Evolutionary conservation across 23 tunicate species (phyloP).

Genomic region (Botrylloides violaceus): DNA sequence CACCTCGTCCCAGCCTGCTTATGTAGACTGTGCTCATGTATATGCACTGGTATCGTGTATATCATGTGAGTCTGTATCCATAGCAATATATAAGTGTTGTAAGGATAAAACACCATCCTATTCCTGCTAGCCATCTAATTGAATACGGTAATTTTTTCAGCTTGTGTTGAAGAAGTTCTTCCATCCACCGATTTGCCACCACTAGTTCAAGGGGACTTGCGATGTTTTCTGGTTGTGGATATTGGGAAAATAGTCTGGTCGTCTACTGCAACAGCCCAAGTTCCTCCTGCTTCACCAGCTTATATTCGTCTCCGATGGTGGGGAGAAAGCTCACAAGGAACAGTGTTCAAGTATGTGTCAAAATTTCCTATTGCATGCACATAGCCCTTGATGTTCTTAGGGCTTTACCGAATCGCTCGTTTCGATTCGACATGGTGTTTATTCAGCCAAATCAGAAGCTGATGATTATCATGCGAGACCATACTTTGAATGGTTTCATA

Average conservation of each 20-base stretch:
- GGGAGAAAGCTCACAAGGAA: slow-evolving; percentile 95
- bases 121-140: neutral
- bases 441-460: too few relatives aligned
- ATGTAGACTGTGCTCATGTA: neutral
- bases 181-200: slow-evolving; percentile 93
- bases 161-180: slow-evolving; percentile 55
- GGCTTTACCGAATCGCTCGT: too few relatives aligned
- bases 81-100: neutral
- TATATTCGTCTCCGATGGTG: slow-evolving; percentile 87
- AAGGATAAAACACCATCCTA: neutral
- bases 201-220: slow-evolving; percentile 84
- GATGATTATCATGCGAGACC: too few relatives aligned
- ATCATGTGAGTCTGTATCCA: too few relatives aligned
- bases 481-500: too few relatives aligned
- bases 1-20: neutral
- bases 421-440: too few relatives aligned
- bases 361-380: too few relatives aligned
- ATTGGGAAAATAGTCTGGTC: slow-evolving; percentile 72
- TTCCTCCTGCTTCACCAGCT: slow-evolving; percentile 73
- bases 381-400: too few relatives aligned
- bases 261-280: slow-evolving; percentile 31
- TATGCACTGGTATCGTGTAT: too few relatives aligned
- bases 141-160: slow-evolving; percentile 24
- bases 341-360: slow-evolving; percentile 62
- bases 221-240: slow-evolving; percentile 74